These are phyloP conservation scores for Dreissena polymorpha DNA, from an alignment of 1,140 invertebrate species.

Conservation along the genomic window DNA sequence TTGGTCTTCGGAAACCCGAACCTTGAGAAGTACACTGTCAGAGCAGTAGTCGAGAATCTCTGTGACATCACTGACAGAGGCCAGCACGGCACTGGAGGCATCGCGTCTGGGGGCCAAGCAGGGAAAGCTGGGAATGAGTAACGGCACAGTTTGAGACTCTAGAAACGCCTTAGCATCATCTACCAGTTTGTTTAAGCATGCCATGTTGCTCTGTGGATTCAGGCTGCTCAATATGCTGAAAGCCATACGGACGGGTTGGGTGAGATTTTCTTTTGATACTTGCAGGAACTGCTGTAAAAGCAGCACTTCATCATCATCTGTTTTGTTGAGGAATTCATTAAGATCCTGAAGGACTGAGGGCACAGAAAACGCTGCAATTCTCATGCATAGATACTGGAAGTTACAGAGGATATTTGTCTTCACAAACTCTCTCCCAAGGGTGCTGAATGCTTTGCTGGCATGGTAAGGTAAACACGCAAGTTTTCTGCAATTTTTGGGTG, in stretches of 20 bases:
- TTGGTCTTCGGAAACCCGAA: constrained; percentile 24
- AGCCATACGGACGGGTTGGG: constrained; percentile 52
- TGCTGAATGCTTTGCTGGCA: constrained; percentile 54
- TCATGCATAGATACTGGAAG: constrained; percentile 64
- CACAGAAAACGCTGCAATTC: constrained; percentile 60
- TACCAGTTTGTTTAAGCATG: constrained; percentile 53
- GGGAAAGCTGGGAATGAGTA: constrained; percentile 66
- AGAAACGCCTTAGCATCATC: constrained; percentile 57
- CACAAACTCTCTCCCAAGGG: constrained; percentile 49
- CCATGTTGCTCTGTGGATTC: constrained; percentile 23
- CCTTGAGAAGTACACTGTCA: neutral
- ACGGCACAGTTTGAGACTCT: constrained; percentile 23
- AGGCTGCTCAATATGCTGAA: constrained; percentile 63
- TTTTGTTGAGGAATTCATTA: constrained; percentile 56
- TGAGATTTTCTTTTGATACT: constrained; percentile 49
- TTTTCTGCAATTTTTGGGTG: constrained; percentile 63
- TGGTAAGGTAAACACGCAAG: constrained; percentile 71
- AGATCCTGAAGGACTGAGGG: constrained; percentile 59
- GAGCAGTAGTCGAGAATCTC: constrained; percentile 19
- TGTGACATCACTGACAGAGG: constrained; percentile 32
- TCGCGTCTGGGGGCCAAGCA: constrained; percentile 63
- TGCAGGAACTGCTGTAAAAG: constrained; percentile 59
- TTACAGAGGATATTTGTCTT: constrained; percentile 67
- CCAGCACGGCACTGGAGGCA: constrained; percentile 39
- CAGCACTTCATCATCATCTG: constrained; percentile 65